A percentile compares a stretch with the other conserved stretches of the same genome.
Conservation (phyloP, 1,140 invertebrate genomes). For the Aculops lycopersici region DNA sequence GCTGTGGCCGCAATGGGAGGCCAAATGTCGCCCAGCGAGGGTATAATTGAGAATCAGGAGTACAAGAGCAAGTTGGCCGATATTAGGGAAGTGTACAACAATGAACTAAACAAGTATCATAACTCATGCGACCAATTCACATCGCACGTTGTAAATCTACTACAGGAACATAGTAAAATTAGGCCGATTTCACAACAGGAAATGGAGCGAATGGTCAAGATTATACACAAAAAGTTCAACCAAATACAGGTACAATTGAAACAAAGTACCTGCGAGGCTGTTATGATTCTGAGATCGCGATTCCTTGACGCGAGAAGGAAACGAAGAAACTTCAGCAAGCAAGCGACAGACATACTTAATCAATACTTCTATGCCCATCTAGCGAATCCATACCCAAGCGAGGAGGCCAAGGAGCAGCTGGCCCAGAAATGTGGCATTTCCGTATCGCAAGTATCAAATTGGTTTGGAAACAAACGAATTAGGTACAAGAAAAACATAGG, state of each 20-base stretch:
- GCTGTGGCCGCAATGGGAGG: conserved; percentile 49
- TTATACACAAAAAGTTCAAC: conserved; percentile 97
- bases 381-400: conserved; percentile 94
- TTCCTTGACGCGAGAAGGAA: conserved; percentile 92
- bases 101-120: conserved; percentile 42
- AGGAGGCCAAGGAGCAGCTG: conserved; percentile 97
- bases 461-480: conserved; percentile 99
- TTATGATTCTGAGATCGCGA: conserved; percentile 80
- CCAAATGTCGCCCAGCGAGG: conserved; percentile 36
- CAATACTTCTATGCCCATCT: conserved; percentile 99
- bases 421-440: conserved; percentile 98
- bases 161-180: conserved; percentile 83
- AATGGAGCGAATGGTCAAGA: conserved; percentile 97
- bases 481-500: conserved; percentile 99
- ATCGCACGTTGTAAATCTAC: conserved; percentile 89
- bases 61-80: conserved; percentile 94
- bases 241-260: conserved; percentile 99
- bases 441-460: conserved; percentile 83
- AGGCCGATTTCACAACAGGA: conserved; percentile 80
- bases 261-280: conserved; percentile 98
- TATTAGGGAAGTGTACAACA: conserved; percentile 94
- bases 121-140: conserved; percentile 98
- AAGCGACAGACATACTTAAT: conserved; percentile 95
- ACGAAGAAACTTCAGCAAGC: conserved; percentile 96
- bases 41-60: conserved; percentile 93